phyloP scores from a whole-genome alignment of 2,888 invertebrate genomes.

The Melanostoma mellinum region DNA sequence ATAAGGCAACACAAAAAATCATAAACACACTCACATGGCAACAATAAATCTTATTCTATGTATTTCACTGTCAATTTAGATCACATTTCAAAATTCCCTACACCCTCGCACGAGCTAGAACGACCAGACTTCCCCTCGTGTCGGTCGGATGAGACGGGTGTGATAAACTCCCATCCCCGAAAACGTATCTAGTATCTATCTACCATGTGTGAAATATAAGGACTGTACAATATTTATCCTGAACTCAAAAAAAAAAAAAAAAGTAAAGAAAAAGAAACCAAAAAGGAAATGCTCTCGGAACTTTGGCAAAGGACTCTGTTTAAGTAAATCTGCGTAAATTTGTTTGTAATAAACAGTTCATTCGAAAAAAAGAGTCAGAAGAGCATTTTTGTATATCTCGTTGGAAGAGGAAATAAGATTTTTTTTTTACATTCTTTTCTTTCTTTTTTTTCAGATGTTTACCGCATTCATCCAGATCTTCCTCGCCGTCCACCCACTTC shows the following conservation, averaged over 20 bases:
- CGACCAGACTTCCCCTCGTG: neutral
- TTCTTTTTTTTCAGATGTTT: too few species aligned
- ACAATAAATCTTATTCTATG: slow-evolving; percentile 52
- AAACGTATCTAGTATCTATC: slow-evolving; percentile 18
- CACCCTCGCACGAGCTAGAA: neutral
- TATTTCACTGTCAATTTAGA: slow-evolving; percentile 55
- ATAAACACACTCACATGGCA: slow-evolving; percentile 24
- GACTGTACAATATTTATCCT: slow-evolving; percentile 33
- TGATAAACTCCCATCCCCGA: neutral
- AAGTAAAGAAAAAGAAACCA: neutral
- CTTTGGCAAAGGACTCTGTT: slow-evolving; percentile 51
- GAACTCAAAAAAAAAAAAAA: slow-evolving; percentile 12
- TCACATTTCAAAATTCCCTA: slow-evolving; percentile 42
- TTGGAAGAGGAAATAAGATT: too few species aligned
- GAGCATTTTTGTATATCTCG: too few species aligned
- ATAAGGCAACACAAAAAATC: slow-evolving; percentile 16
- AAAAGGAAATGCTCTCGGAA: slow-evolving; percentile 21
- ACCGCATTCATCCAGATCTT: too few species aligned
- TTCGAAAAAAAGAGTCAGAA: slow-evolving; percentile 34
- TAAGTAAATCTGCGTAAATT: slow-evolving; percentile 60
- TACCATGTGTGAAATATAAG: slow-evolving; percentile 33
- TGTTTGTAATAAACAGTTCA: slow-evolving; percentile 55
- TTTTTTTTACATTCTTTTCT: too few species aligned
- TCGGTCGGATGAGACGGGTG: too few species aligned
- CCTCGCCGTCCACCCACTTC: too few species aligned